Percentiles rank a stretch among this genome's conserved stretches.
Conservation (phyloP, 2,113 vertebrate genomes). For the Paramormyrops kingsleyae region DNA sequence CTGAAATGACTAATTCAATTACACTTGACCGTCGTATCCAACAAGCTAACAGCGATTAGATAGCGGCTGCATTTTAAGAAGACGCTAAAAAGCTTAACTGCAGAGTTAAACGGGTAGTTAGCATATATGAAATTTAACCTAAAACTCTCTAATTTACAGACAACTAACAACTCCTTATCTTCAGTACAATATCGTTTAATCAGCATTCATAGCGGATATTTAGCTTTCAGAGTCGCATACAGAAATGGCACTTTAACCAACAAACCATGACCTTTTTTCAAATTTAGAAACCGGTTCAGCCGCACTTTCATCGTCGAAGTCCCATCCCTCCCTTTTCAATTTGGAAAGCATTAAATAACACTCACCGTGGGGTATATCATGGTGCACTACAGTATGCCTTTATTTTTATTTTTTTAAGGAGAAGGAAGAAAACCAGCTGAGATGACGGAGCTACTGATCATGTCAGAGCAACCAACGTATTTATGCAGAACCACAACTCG, state of each 20-base stretch:
- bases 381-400: not conserved
- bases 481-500: not conserved
- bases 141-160: not conserved
- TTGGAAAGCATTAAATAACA: not conserved
- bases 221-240: not conserved
- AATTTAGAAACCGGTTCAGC: not conserved
- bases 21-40: not conserved
- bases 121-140: not conserved
- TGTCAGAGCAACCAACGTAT: not conserved
- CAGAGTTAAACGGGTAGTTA: not conserved
- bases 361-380: constrained; percentile 3
- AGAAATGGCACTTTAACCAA: not conserved
- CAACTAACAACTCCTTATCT: not conserved
- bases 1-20: not conserved
- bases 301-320: not conserved
- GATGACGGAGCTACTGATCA: not conserved
- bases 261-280: not conserved
- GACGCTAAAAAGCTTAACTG: not conserved
- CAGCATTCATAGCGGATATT: not conserved
- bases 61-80: not conserved
- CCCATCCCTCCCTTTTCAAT: not conserved
- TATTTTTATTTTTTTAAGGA: not conserved
- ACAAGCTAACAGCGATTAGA: not conserved
- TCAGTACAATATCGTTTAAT: not conserved
- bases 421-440: not conserved